Conservation (phyloP, 2,113 vertebrate genomes). For the Corynorhinus townsendii region DNA sequence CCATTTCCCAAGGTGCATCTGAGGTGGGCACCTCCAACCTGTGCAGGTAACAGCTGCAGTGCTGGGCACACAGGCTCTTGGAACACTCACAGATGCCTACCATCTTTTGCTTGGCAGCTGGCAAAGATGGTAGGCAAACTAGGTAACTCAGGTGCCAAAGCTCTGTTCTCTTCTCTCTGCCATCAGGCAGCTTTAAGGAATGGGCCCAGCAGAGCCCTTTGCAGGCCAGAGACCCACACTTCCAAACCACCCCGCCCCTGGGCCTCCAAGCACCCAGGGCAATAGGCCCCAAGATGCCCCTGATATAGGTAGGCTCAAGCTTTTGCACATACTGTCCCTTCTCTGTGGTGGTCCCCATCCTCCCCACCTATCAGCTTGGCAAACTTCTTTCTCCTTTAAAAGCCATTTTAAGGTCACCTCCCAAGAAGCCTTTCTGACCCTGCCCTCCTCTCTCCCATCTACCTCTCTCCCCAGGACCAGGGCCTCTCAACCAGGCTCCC, state of each 20-base stretch:
- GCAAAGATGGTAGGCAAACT: background rate
- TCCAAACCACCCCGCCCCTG: rapidly evolving
- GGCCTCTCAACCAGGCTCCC: background rate
- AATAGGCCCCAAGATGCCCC: rapidly evolving
- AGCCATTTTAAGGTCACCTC: background rate
- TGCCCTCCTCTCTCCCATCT: background rate
- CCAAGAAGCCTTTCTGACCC: background rate
- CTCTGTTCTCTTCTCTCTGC: background rate
- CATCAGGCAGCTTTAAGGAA: rapidly evolving
- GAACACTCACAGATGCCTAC: background rate
- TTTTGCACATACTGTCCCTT: background rate
- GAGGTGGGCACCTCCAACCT: background rate
- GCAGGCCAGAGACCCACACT: background rate
- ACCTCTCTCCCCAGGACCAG: background rate
- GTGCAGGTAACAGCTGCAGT: background rate
- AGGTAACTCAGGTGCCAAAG: too few relatives aligned
- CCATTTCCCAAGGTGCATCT: background rate
- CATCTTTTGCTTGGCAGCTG: too few relatives aligned
- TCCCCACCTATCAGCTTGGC: background rate
- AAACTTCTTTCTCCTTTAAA: background rate
- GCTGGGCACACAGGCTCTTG: rapidly evolving
- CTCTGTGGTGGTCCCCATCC: background rate
- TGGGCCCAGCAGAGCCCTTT: background rate
- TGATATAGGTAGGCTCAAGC: background rate
- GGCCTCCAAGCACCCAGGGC: background rate